Conservation (phyloP, 2,888 invertebrate species). For the Diadromus collaris region DNA sequence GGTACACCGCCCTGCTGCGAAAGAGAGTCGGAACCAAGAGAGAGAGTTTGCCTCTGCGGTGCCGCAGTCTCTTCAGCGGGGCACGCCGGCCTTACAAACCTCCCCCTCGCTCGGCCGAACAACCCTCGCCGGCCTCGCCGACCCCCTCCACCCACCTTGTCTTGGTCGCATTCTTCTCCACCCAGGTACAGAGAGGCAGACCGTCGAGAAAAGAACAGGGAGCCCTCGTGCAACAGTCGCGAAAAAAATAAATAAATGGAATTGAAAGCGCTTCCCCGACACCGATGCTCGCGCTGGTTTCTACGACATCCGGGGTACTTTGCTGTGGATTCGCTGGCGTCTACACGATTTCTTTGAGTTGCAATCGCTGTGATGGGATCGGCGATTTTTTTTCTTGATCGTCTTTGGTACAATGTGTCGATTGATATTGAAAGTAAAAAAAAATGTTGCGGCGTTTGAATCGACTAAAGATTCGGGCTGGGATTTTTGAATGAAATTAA, state of each 20-base stretch:
- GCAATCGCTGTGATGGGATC: background rate
- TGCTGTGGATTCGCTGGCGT: background rate
- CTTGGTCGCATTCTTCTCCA: conserved; percentile 2
- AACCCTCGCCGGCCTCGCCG: conserved; percentile 45
- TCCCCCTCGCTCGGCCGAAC: conserved; percentile 2
- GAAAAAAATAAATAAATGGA: conserved; percentile 18
- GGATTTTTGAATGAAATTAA: too few species aligned
- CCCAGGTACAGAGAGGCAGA: conserved; percentile 42
- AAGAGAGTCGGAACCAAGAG: conserved; percentile 49
- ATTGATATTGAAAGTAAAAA: too few species aligned
- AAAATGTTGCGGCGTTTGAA: too few species aligned
- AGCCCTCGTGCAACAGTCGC: conserved; percentile 25
- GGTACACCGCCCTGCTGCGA: conserved; percentile 22
- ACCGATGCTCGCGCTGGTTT: conserved; percentile 11
- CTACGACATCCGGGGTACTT: conserved; percentile 34
- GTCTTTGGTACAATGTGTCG: too few species aligned
- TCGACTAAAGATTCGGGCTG: too few species aligned
- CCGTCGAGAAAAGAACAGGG: conserved; percentile 25
- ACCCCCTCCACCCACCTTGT: conserved; percentile 1
- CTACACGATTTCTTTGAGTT: background rate
- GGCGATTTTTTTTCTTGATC: too few species aligned
- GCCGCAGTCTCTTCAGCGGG: conserved; percentile 39
- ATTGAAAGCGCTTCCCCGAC: conserved; percentile 13
- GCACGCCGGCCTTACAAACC: conserved; percentile 19
- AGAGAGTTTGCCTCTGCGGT: conserved; percentile 40